Evolutionary conservation across 2,888 invertebrate species (phyloP), one percentile per base, ranked within the genome.

Genomic region (Dexiosoma caninum): DNA sequence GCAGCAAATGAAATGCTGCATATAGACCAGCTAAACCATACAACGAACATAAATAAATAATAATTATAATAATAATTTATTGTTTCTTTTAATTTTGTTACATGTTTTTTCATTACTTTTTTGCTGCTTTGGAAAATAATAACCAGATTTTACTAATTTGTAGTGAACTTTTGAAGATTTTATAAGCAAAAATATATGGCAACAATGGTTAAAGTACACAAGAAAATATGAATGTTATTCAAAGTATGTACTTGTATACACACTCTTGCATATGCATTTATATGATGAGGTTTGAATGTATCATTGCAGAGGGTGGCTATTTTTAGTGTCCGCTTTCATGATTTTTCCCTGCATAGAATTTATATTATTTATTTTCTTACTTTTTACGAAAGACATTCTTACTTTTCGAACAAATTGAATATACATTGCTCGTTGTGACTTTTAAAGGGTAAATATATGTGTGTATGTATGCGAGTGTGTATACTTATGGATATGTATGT

Each of bases 271-370:
- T 23, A 19, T 35, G 14, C 7, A 16, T 1, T 10, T 12, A 14
- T 23, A 35, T 30, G 19, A 6, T 3, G n/a, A 23, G 19, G 37
- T 32, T 64, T 62, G 49, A 79, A 49, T 64, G 37, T 70, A 35
- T 16, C 77, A 81, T 37, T 69, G 78, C 72, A 84, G 84, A 86
- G 88, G 87, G 87, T 87, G 85, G 85, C 87, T 87, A 88, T 87
- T 87, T 87, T 86, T 87, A 87, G 88, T 88, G 87, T 85, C 88
- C 86, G 85, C 84, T 86, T 77, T 81, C 53, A 70, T 74, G 32
- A 67, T 67, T 32, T 53, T 49, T 74, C 55, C 78, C 72, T 72
- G 78, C 74, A 46, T 57, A 67, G 72, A 78, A 57, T 55, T 74
- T 60, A 23, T 30, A 37, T 55, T 14, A 57, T 74, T 51, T 70